These are phyloP conservation scores for Castor canadensis DNA, from an alignment of 2,113 vertebrate genomes.

Conservation along the genomic window DNA sequence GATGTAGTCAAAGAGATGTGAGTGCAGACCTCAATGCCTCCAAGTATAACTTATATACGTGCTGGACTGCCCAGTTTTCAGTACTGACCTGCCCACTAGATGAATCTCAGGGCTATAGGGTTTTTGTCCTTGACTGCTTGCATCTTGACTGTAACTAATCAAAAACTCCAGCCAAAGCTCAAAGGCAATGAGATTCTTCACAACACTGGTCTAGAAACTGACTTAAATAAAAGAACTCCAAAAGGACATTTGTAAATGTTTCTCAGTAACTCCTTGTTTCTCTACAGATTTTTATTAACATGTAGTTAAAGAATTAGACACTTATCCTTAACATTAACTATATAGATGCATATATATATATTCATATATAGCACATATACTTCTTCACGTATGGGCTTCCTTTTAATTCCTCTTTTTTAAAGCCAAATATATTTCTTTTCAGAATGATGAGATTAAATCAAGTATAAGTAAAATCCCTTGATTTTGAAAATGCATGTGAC, in stretches of 20 bases:
- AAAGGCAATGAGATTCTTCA: not conserved
- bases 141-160: not conserved
- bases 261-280: not conserved
- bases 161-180: not conserved
- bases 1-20: not conserved
- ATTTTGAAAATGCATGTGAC: slow-evolving; percentile 60
- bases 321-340: not conserved
- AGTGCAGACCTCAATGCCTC: not conserved
- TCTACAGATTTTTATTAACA: not conserved
- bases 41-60: not conserved
- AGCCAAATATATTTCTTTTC: not conserved
- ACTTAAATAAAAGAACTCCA: not conserved
- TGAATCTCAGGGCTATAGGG: not conserved
- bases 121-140: not conserved
- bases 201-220: not conserved
- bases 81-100: not conserved
- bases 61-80: not conserved
- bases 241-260: not conserved
- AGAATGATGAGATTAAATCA: slow-evolving; percentile 20
- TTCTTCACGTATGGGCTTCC: not conserved
- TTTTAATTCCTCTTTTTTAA: slow-evolving; percentile 49
- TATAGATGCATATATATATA: too few species aligned
- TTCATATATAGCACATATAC: not conserved
- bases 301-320: not conserved
- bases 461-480: slow-evolving; percentile 30